phyloP scores from a whole-genome alignment of 1,140 invertebrate genomes.

The Drosophila sechellia region DNA sequence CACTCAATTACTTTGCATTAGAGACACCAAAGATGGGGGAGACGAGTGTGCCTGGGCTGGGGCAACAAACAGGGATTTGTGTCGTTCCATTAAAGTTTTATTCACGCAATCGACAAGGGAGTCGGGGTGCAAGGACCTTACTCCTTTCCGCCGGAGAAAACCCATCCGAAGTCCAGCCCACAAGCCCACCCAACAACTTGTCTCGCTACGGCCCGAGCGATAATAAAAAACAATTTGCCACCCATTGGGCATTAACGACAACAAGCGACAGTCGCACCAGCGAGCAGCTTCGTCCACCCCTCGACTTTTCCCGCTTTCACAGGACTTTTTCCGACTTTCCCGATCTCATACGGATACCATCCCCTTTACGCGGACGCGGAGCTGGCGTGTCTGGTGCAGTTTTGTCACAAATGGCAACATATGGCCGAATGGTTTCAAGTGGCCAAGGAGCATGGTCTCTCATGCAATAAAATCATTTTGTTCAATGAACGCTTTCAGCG shows the following conservation, averaged over 20 bases:
- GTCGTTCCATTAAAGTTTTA: conserved; percentile 84
- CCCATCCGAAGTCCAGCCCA: conserved; percentile 11
- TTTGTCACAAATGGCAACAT: conserved; percentile 79
- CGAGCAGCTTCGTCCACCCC: conserved; percentile 16
- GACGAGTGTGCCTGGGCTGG: conserved; percentile 5
- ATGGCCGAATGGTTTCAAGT: conserved; percentile 73
- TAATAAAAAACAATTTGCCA: conserved; percentile 85
- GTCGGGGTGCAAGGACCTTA: conserved; percentile 25
- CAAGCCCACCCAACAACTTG: conserved; percentile 14
- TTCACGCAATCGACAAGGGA: conserved; percentile 75
- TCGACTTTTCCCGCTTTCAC: conserved; percentile 2
- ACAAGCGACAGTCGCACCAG: conserved; percentile 72
- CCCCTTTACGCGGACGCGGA: conserved; percentile 2
- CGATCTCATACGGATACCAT: conserved; percentile 12
- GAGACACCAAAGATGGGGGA: conserved; percentile 51
- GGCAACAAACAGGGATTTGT: conserved; percentile 71
- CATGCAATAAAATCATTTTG: conserved; percentile 81
- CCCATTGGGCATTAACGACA: conserved; percentile 83
- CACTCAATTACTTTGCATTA: conserved; percentile 85
- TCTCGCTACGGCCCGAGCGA: conserved; percentile 50
- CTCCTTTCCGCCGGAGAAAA: conserved; percentile 49
- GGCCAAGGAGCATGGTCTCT: conserved; percentile 50
- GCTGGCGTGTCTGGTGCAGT: conserved; percentile 65
- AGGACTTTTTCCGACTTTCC: background rate
- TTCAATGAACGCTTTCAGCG: conserved; percentile 74